These are phyloP conservation scores for Magallana ariakensis DNA, from an alignment of 1,140 invertebrate species.

Conservation along the genomic window DNA sequence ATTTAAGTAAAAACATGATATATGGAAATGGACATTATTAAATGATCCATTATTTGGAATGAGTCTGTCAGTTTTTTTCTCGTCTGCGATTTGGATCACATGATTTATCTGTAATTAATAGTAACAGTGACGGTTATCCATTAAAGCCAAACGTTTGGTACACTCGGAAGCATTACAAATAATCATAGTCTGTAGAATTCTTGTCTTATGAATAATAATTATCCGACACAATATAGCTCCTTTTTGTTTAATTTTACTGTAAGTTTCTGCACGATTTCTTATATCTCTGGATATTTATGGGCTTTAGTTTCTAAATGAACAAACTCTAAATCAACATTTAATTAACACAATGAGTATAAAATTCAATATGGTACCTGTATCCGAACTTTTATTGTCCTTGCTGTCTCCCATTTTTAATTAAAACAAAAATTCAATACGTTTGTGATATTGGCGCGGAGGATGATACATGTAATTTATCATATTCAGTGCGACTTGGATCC, in stretches of 20 bases:
- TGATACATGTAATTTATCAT: slow-evolving; percentile 37
- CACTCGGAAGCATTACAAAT: slow-evolving; percentile 27
- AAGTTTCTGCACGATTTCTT: background rate
- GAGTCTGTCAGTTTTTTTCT: slow-evolving; percentile 34
- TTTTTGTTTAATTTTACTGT: background rate
- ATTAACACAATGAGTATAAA: background rate
- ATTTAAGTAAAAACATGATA: slow-evolving; percentile 38
- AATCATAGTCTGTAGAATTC: background rate
- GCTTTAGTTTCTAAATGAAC: background rate
- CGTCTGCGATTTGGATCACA: slow-evolving; percentile 27
- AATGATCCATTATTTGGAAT: slow-evolving; percentile 38
- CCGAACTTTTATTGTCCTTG: slow-evolving; percentile 5
- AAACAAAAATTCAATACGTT: slow-evolving; percentile 36
- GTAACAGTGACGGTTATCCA: slow-evolving; percentile 27
- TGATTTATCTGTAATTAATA: slow-evolving; percentile 39
- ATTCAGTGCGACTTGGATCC: slow-evolving; percentile 19
- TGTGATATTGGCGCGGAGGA: background rate
- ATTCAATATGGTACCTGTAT: slow-evolving; percentile 29
- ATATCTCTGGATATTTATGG: background rate
- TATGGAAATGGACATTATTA: slow-evolving; percentile 37
- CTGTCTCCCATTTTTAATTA: slow-evolving; percentile 5
- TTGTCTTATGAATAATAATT: slow-evolving; percentile 32
- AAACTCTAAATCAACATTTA: slow-evolving; percentile 6
- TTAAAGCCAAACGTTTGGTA: slow-evolving; percentile 29
- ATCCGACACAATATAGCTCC: slow-evolving; percentile 13